These are phyloP conservation scores for Tenthredo distinguenda DNA, from an alignment of 2,888 invertebrate genomes.

Conservation along the genomic window DNA sequence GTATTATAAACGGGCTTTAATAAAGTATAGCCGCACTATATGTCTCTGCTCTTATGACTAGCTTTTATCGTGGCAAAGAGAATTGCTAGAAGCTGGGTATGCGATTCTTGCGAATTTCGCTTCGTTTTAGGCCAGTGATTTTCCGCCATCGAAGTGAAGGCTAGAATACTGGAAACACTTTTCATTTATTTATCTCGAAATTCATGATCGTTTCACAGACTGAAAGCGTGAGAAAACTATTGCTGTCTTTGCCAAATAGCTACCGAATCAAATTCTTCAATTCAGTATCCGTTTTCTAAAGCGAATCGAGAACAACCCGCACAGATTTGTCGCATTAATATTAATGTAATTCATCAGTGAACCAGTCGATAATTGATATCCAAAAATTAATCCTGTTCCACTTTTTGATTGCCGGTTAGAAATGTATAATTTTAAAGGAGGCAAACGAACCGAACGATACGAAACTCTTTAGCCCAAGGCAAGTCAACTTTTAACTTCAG, in stretches of 20 bases:
- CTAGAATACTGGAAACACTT: background rate
- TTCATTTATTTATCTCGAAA: background rate
- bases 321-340: background rate
- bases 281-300: background rate
- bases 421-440: background rate
- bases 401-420: background rate
- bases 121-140: background rate
- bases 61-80: constrained; percentile 9
- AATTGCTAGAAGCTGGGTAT: background rate
- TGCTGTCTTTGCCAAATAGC: background rate
- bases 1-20: constrained; percentile 31
- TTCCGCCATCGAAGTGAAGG: background rate
- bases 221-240: background rate
- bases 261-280: background rate
- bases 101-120: background rate
- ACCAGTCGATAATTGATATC: background rate
- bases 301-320: background rate
- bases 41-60: background rate
- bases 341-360: background rate
- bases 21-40: background rate
- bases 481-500: constrained; percentile 4
- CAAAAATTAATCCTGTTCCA: constrained; percentile 1
- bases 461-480: constrained; percentile 29
- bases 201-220: background rate
- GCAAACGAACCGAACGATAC: background rate